Base-by-base conservation (phyloP, 2,113 vertebrate genomes). In the Amblyopsis rosae region DNA sequence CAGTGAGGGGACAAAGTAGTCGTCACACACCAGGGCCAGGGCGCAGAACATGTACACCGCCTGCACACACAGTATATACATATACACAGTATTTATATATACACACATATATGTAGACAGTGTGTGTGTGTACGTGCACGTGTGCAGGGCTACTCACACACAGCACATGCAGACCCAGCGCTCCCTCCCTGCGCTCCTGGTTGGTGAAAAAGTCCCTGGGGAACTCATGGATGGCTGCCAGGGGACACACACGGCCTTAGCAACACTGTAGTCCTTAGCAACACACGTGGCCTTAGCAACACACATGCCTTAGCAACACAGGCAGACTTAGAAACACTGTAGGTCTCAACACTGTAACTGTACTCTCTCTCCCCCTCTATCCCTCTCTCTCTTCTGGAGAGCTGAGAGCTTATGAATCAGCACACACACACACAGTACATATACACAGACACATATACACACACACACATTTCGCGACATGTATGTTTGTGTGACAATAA, bases 11-110 rank as follows among this genome's bases (percentile, higher is more conserved):
- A 99, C 98, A 13, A 99, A 99, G 93, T 98, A 99, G 92, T 99
- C 98, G 41, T 99, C 97, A 11, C 98, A 99, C 65, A 99, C 96
- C 45, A 99, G 91, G 0, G 97, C 98, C 89, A 99, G 85, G 0
- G 98, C 97, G 0, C 96, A 99, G 85, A 99, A 99, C 97, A 99
- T 99, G 84, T 99, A 99, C 89, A 99, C 94, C 0, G 96, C 94
- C 98, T 99, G 86, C 17, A 90, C 55, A 51, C 69, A 64, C 12
- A 68, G 59, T 51, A 66, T 66, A 69, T 35, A 16, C 56, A 47
- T 54, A 45, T 8, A 33, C 35, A 7, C 7, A 41, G 59, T 45
- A 7, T 41, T 4, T 41, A 41, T 41, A 41, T 4, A 41, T 41
- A 41, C 35, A 41, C 8, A 7, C 26, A 17, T 58, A 19, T 58